Evolutionary conservation across 2,797 vertebrate species (phyloP).

Genomic region (Capromys pilorides): DNA sequence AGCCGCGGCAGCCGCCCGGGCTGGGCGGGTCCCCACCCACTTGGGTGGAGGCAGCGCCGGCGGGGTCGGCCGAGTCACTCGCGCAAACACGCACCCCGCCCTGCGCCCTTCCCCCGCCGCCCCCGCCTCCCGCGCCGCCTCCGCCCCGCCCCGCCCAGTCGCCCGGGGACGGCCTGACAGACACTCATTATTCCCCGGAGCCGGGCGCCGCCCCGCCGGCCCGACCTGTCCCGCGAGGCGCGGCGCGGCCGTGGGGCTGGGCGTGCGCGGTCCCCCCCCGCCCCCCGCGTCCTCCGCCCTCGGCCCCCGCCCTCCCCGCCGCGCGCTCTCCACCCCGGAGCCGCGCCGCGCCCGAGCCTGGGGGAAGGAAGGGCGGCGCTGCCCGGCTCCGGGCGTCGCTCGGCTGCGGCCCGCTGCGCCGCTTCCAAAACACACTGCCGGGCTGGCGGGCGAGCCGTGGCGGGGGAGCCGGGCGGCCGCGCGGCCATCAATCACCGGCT

Average conservation of each 20-base stretch:
- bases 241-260: conserved; percentile 80
- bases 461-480: conserved; percentile 43
- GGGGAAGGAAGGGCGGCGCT: conserved; percentile 87
- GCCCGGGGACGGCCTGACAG: conserved; percentile 81
- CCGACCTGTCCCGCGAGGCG: conserved; percentile 83
- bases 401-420: conserved; percentile 61
- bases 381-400: conserved; percentile 67
- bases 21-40: conserved; percentile 83
- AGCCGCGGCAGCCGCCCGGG: conserved; percentile 80
- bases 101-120: conserved; percentile 78
- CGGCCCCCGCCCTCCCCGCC: neutral
- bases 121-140: conserved; percentile 74
- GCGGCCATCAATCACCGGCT: conserved; percentile 57
- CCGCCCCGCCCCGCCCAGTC: conserved; percentile 81
- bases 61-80: conserved; percentile 81
- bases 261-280: conserved; percentile 78
- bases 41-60: conserved; percentile 85
- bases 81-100: conserved; percentile 82
- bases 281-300: conserved; percentile 27
- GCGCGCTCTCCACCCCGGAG: conserved; percentile 32
- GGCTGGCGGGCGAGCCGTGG: conserved; percentile 56
- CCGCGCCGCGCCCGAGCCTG: conserved; percentile 73
- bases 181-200: conserved; percentile 82
- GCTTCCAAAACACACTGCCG: conserved; percentile 73
- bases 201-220: conserved; percentile 78